These are phyloP conservation scores for Ceratitis capitata DNA, from an alignment of 1,140 invertebrate species.

Conservation along the genomic window DNA sequence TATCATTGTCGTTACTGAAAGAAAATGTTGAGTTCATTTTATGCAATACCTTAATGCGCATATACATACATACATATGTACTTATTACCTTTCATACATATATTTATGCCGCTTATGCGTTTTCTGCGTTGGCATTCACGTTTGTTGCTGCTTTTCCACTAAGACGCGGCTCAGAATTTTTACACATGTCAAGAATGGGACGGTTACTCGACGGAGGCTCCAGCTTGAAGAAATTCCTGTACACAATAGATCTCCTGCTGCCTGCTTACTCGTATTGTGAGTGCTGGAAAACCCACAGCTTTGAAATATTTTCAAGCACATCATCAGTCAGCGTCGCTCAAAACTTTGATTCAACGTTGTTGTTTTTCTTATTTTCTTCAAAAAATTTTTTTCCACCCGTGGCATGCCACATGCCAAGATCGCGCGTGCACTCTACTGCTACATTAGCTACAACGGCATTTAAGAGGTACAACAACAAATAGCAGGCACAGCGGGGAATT, in stretches of 20 bases:
- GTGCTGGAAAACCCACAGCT: not conserved
- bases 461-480: not conserved
- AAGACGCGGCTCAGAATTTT: not conserved
- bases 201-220: not conserved
- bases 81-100: no score
- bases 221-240: not conserved
- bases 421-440: conserved; percentile 6
- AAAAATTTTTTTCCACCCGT: conserved; percentile 5
- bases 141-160: not conserved
- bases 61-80: not conserved
- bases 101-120: not conserved
- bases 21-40: no score
- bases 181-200: not conserved
- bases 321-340: not conserved
- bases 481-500: conserved; percentile 16
- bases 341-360: not conserved
- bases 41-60: no score
- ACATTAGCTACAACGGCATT: conserved; percentile 24
- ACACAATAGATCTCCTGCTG: not conserved
- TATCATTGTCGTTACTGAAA: no score
- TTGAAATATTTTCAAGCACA: not conserved
- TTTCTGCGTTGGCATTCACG: not conserved
- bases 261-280: not conserved
- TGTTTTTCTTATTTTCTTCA: not conserved
- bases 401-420: conserved; percentile 27